These are phyloP conservation scores for Sarcophaga carnaria DNA, from an alignment of 2,888 invertebrate species.

Conservation along the genomic window DNA sequence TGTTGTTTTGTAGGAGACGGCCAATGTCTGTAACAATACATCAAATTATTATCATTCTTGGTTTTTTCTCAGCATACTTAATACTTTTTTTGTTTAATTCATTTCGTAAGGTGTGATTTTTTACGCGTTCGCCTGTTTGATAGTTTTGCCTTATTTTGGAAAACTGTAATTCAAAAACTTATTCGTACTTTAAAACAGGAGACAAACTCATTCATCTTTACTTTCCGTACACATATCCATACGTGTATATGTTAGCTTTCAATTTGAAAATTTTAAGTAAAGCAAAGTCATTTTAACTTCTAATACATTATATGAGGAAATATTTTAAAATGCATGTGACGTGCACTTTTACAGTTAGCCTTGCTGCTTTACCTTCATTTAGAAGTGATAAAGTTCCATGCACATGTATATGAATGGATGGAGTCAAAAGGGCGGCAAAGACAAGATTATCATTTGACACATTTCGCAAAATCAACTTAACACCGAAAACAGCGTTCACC, in stretches of 20 bases:
- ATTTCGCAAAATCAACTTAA: slow-evolving; percentile 26
- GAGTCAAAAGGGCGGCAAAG: neutral
- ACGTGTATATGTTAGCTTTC: neutral
- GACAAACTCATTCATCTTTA: too few species aligned
- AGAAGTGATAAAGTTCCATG: neutral
- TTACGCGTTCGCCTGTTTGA: neutral
- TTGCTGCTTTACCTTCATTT: neutral
- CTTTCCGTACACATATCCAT: neutral
- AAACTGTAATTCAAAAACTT: too few species aligned
- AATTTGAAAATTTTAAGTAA: neutral
- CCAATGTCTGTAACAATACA: neutral
- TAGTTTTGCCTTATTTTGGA: too few species aligned
- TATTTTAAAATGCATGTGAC: slow-evolving; percentile 27
- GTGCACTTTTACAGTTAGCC: neutral
- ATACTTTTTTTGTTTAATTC: too few species aligned
- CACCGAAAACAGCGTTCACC: slow-evolving; percentile 3
- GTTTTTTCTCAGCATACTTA: too few species aligned
- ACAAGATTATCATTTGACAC: slow-evolving; percentile 35
- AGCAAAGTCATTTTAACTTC: neutral
- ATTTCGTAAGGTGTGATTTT: neutral
- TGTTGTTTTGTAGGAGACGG: too few species aligned
- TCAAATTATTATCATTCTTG: neutral
- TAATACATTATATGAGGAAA: neutral
- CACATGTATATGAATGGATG: neutral
- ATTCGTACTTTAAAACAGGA: too few species aligned